phyloP scores from a whole-genome alignment of 1,140 invertebrate genomes.

The Neoseiulus cucumeris region DNA sequence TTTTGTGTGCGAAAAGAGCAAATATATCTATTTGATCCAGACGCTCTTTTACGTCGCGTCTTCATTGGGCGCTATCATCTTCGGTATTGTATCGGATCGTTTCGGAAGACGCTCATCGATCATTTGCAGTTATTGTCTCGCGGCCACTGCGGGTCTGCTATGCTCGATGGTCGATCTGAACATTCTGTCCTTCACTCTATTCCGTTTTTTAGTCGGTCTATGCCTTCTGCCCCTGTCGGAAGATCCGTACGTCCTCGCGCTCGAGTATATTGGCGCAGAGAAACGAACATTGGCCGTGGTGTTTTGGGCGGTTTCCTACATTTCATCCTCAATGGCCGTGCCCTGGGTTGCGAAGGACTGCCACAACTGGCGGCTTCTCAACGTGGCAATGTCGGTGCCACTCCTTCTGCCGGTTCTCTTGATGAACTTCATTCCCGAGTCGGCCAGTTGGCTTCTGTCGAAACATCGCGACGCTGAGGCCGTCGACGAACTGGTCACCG shows the following conservation, averaged over 20 bases:
- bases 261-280: constrained; percentile 19
- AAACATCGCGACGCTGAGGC: constrained; percentile 7
- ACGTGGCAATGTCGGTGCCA: constrained; percentile 16
- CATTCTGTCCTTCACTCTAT: not conserved
- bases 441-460: not conserved
- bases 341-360: constrained; percentile 19
- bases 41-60: constrained; percentile 10
- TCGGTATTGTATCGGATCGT: constrained; percentile 7
- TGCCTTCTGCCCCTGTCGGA: constrained; percentile 13
- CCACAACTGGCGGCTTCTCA: constrained; percentile 16
- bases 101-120: constrained; percentile 19
- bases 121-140: constrained; percentile 17
- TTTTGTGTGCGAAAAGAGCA: not conserved
- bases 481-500: not conserved
- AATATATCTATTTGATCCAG: constrained; percentile 6
- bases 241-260: constrained; percentile 15
- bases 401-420: constrained; percentile 16
- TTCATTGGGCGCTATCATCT: constrained; percentile 1
- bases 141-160: constrained; percentile 16
- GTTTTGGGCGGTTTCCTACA: constrained; percentile 18
- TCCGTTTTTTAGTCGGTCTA: not conserved
- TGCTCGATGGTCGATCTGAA: constrained; percentile 9
- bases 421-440: constrained; percentile 4
- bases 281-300: constrained; percentile 18
- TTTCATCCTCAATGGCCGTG: constrained; percentile 18